Evolutionary conservation across 1,140 invertebrate species (phyloP).

Genomic region (Trichonephila inaurata): DNA sequence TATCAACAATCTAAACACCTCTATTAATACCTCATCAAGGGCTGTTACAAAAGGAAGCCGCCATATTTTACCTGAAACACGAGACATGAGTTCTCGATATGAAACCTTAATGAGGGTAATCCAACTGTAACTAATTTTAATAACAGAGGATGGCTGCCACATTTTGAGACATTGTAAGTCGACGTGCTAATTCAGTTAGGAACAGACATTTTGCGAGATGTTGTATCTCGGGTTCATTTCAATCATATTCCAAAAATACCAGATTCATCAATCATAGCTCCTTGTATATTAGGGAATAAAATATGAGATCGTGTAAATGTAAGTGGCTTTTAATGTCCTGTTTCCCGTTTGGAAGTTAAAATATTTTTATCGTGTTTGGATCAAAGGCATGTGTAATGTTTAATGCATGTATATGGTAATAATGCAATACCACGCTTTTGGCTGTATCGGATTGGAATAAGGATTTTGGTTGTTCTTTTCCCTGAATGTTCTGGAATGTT

Average conservation of each 20-base stretch:
- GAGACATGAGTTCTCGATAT: not conserved
- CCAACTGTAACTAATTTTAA: conserved; percentile 12
- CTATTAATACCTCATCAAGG: conserved; percentile 6
- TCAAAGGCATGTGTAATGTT: no score
- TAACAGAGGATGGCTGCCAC: not conserved
- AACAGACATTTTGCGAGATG: not conserved
- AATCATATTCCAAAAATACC: not conserved
- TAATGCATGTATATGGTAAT: no score
- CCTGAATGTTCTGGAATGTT: no score
- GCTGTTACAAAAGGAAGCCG: not conserved
- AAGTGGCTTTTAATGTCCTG: not conserved
- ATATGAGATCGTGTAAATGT: conserved; percentile 14
- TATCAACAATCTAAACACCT: not conserved
- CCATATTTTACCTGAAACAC: not conserved
- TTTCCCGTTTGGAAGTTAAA: not conserved
- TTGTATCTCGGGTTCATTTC: not conserved
- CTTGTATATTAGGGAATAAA: not conserved
- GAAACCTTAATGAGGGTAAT: not conserved
- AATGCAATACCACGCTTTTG: no score
- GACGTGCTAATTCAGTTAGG: not conserved
- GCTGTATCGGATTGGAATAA: no score
- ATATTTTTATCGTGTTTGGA: not conserved
- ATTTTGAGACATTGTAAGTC: not conserved
- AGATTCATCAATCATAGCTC: not conserved
- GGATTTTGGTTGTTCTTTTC: no score